Base-by-base conservation (phyloP, 2,797 vertebrate genomes). In the Brachyalestes nurse region DNA sequence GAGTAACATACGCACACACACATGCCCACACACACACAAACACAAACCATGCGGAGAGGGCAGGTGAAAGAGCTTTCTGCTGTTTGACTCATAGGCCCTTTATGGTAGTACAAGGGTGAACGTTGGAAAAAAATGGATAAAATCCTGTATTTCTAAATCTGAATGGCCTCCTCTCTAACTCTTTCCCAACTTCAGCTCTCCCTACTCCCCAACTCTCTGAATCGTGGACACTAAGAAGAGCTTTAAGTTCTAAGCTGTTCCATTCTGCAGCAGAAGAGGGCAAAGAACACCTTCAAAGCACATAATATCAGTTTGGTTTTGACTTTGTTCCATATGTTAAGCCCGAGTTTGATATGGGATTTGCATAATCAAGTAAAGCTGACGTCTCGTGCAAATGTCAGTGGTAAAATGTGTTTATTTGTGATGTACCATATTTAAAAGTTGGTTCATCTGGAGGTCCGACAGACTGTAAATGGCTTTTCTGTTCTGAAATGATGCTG, bases 11-110 rank as follows among this genome's bases (percentile, higher is more conserved):
- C 67, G 75, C 66, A 66, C 72, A 79, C 76, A 75, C 61, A 65
- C 34, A 73, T 34, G 10, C 28, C 21, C 40, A 62, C 65, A 73
- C 61, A 78, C 72, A 76, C 57, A 78, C 75, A 73, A 79, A 78
- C 19, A 34, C 23, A n/a, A n/a, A n/a, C n/a, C n/a, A n/a, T n/a
- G 3, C 28, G 3, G 28, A 28, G 38, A 21, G n/a, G 19, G 42
- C 19, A 13, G 40, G 66, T 69, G 38, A 40, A 17, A 28, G 1
- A 45, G 49, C 58, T 81, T 81, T 84, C 42, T 12, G 45, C 4
- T 55, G 23, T 34, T 28, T 70, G 67, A 47, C 17, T 55, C 70
- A 72, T 72, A 34, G 28, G 25, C 17, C 16, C 23, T 28, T 7
- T 49, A 45, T 45, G 67, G 17, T 25, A 25, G 13, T 0, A 61